Evolutionary conservation across 2,113 vertebrate genomes (phyloP), one percentile per base, ranked within the genome.

Genomic region (Daphoenositta chrysoptera): DNA sequence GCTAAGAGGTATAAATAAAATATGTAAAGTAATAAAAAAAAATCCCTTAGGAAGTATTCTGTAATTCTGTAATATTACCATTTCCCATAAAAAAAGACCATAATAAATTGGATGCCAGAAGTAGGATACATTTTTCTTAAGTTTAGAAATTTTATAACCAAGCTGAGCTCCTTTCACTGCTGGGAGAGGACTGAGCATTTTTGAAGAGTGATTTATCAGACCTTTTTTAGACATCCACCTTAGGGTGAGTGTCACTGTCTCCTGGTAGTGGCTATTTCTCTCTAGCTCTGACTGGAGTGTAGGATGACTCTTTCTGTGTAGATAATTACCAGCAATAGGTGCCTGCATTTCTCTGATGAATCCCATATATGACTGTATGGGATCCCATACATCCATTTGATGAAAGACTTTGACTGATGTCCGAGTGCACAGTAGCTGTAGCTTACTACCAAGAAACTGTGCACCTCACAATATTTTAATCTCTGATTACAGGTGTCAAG

Each of bases 341-440:
- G 13, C 8, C 4, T 31, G 5, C 31, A 48, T 61, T 91, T 86
- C 42, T 73, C 54, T 81, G 58, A 21, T 31, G 14, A 75, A 63
- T 58, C 33, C 35, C 10, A 13, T 12, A 33, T n/a, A 57, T 0
- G 2, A 23, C 30, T 54, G 5, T 37, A 7, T 24, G 22, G 24
- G 8, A 77, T 83, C 33, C 14, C 7, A 53, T 23, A 13, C 1
- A 39, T 24, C 13, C 5, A 44, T 83, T 66, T 54, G 5, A 35
- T 63, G 40, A 65, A 91, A 83, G 28, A 31, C 8, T 78, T 83
- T 27, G 14, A 10, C 26, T 65, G 73, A 84, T 33, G 17, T 57
- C 26, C 24, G 11, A 61, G n/a, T 23, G 17, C 24, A 33, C n/a
- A 65, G 27, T 21, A 64, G 22, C 31, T 86, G 21, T 75, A 63